Percentiles rank a stretch among this genome's conserved stretches.
phyloP scores from a whole-genome alignment of 2,113 vertebrate species.

The Mus pahari region DNA sequence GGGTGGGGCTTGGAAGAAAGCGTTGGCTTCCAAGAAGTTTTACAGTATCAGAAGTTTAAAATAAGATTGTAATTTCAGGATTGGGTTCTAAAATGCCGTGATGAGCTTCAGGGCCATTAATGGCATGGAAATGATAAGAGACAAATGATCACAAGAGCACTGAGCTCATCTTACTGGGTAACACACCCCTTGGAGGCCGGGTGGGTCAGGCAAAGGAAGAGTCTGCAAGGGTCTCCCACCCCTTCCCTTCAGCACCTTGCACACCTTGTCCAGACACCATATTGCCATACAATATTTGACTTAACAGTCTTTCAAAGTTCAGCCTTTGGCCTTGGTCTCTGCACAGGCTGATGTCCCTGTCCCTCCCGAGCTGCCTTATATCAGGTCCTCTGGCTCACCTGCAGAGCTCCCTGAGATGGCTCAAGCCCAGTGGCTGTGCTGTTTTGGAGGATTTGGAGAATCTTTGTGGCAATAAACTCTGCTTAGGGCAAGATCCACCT shows the following conservation, averaged over 20 bases:
- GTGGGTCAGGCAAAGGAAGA: too few relatives aligned
- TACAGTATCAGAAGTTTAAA: not conserved
- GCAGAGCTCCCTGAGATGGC: not conserved
- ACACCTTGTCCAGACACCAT: not conserved
- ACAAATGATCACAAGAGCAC: rapidly evolving
- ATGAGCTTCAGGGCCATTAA: not conserved
- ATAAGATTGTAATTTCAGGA: not conserved
- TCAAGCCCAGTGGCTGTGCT: not conserved
- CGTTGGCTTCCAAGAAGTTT: slow-evolving; percentile 20
- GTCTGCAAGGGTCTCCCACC: not conserved
- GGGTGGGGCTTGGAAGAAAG: not conserved
- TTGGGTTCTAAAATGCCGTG: not conserved
- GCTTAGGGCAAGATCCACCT: not conserved
- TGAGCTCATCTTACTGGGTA: not conserved
- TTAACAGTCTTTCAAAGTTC: not conserved
- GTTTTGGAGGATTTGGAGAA: not conserved
- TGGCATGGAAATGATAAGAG: not conserved
- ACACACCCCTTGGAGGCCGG: too few relatives aligned
- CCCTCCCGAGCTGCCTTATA: too few relatives aligned
- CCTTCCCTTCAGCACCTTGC: rapidly evolving
- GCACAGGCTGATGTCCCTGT: not conserved
- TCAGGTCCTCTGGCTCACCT: not conserved
- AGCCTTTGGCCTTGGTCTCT: not conserved
- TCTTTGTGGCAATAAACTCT: rapidly evolving
- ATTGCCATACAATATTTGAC: not conserved